phyloP scores from a whole-genome alignment of 2,113 vertebrate genomes.

The Nibea coibor region DNA sequence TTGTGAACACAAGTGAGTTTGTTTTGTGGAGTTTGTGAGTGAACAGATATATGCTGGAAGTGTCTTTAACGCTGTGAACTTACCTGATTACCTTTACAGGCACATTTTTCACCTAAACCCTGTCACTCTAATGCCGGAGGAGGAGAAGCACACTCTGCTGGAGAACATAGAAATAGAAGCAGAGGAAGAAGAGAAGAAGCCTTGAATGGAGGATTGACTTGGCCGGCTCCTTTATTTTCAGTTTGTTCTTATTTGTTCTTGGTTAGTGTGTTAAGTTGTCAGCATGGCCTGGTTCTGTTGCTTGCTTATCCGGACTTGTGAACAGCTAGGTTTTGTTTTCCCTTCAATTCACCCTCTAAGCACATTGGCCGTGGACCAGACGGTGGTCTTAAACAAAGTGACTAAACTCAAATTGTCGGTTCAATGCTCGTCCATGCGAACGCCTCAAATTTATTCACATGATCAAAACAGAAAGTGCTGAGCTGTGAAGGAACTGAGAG shows the following conservation, averaged over 20 bases:
- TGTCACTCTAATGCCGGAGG: conserved; percentile 76
- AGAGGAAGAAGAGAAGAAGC: conserved; percentile 63
- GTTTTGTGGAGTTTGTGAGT: not conserved
- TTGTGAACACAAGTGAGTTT: conserved; percentile 90
- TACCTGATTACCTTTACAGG: conserved; percentile 52
- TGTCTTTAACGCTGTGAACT: not conserved
- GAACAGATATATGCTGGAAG: not conserved
- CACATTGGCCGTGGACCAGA: not conserved
- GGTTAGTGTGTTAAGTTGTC: not conserved
- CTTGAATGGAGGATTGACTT: conserved; percentile 39
- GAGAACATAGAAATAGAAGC: conserved; percentile 73
- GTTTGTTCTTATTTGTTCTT: conserved; percentile 43
- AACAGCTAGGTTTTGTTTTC: conserved; percentile 16
- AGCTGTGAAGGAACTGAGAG: not conserved
- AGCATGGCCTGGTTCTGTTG: conserved; percentile 8
- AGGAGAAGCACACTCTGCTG: conserved; percentile 81
- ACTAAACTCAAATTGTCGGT: not conserved
- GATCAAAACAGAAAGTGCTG: not conserved
- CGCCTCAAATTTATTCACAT: not conserved
- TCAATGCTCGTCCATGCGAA: not conserved
- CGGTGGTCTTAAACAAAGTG: not conserved
- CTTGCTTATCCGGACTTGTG: not conserved
- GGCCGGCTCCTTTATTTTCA: conserved; percentile 15
- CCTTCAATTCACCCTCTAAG: conserved; percentile 5
- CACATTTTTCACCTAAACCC: conserved; percentile 78